Evolutionary conservation across 2,888 invertebrate genomes (phyloP), one percentile per base, ranked within the genome.

Genomic region (Lottia gigantea): DNA sequence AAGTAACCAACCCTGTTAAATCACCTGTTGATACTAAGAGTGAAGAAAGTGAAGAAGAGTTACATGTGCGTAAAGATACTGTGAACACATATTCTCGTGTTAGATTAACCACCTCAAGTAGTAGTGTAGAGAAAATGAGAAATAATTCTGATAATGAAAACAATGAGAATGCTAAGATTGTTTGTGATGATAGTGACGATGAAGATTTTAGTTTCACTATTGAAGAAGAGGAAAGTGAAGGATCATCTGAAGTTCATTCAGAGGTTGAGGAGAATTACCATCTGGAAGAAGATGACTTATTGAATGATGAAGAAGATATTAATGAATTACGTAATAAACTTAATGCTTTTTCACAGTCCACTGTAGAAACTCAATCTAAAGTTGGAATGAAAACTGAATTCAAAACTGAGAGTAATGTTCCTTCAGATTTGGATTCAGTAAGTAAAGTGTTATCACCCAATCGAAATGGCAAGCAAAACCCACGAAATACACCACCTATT

Each of bases 51-150:
- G 65, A 46, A 14, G 55, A 63, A 62, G 40, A 61, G 31, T 40
- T 73, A 8, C 61, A 62, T 19, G 70, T 73, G 12, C 67, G 71
- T 15, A 73, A 73, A 66, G 71, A 73, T 63, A 64, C 65, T 23
- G 63, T 62, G 46, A 71, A 68, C 45, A 73, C 71, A 19, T 73
- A 73, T 26, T 65, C 73, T 12, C 64, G 66, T 14, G 67, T 70
- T 7, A 73, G 47, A 47, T 19, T 55, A 23, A 55, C 55, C 11
- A 55, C 19, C 23, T 55, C 55, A 11, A 23, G 55, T 55, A 55
- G 55, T 55, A 55, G 55, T 55, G 23, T 55, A 19, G 55, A 55
- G 23, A 55, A 55, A 55, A 23, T 55, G 14, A 19, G 55, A 8
- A 55, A 19, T 12, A 55, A 55, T 26, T 67, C 19, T 62, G 45